Percentiles rank a stretch among this genome's conserved stretches.
Evolutionary conservation across 2,113 vertebrate species (phyloP).

Genomic region (Todiramphus chloris): DNA sequence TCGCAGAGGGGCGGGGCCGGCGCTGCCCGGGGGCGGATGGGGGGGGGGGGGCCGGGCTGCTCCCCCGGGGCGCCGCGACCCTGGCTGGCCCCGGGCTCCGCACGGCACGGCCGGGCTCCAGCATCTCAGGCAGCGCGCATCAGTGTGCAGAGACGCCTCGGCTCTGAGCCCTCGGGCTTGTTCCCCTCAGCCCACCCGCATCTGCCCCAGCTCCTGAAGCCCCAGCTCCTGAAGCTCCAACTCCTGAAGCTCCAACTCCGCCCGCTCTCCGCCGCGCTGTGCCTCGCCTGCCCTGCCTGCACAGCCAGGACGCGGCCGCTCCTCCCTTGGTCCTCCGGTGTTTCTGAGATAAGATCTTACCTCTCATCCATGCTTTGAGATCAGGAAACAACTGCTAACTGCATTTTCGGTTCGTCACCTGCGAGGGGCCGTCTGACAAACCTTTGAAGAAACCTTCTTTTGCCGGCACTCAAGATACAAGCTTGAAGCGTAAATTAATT

Average conservation of each 20-base stretch:
- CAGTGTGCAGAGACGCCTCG: rapidly evolving
- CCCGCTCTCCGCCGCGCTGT: rapidly evolving
- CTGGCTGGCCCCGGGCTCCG: background rate
- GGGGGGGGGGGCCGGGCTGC: no score
- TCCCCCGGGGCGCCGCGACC: no score
- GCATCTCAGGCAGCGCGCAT: background rate
- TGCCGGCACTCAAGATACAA: background rate
- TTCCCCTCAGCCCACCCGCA: no score
- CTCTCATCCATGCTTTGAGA: no score
- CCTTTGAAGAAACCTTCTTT: background rate
- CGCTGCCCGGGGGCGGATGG: no score
- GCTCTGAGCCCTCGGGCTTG: no score
- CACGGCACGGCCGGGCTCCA: background rate
- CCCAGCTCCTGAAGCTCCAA: background rate
- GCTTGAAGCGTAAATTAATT: background rate
- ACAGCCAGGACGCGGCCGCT: background rate
- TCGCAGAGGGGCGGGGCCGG: no score
- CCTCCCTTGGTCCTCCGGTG: background rate
- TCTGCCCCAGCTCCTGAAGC: background rate
- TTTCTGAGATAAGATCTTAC: rapidly evolving
- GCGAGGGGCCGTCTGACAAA: background rate
- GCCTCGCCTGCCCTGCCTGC: background rate
- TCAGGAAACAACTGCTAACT: no score
- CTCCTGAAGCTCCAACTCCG: no score
- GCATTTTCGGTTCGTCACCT: background rate